phyloP scores from a whole-genome alignment of 2,797 vertebrate species.

The Loris lydekkerianus region DNA sequence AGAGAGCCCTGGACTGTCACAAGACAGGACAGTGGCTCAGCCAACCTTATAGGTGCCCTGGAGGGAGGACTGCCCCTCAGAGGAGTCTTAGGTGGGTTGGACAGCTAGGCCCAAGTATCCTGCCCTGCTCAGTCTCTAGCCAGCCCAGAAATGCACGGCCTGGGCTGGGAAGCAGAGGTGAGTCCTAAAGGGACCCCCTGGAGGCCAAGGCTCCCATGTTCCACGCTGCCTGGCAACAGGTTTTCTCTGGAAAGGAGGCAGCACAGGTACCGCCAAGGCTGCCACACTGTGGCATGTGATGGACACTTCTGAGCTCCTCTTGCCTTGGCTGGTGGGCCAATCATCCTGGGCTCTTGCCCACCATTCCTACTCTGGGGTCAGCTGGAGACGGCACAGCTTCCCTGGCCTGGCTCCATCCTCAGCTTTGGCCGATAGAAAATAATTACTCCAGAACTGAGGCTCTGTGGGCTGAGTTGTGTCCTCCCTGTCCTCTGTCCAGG shows the following conservation, averaged over 20 bases:
- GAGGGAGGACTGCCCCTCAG: no score
- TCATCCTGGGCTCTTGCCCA: background rate
- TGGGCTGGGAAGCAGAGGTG: background rate
- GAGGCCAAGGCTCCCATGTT: background rate
- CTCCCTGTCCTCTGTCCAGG: background rate
- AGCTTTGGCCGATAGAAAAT: background rate
- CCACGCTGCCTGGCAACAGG: rapidly evolving
- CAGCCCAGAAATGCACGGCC: rapidly evolving
- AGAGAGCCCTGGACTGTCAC: background rate
- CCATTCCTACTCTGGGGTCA: background rate
- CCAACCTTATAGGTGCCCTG: background rate
- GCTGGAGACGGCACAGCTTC: background rate
- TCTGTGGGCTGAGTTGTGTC: background rate
- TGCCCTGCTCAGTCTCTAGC: rapidly evolving
- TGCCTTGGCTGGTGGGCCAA: background rate
- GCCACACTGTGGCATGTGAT: no score
- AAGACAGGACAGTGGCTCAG: background rate
- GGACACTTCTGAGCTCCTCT: background rate
- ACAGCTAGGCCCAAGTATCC: background rate
- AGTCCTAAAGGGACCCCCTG: background rate
- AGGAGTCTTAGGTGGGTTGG: background rate
- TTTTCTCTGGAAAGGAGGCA: background rate
- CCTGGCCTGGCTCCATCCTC: background rate
- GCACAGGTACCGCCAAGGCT: rapidly evolving
- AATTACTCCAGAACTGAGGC: background rate